Percentiles rank a stretch among this genome's conserved stretches.
Conservation (phyloP, 2,797 vertebrate genomes). For the Decapterus maruadsi region DNA sequence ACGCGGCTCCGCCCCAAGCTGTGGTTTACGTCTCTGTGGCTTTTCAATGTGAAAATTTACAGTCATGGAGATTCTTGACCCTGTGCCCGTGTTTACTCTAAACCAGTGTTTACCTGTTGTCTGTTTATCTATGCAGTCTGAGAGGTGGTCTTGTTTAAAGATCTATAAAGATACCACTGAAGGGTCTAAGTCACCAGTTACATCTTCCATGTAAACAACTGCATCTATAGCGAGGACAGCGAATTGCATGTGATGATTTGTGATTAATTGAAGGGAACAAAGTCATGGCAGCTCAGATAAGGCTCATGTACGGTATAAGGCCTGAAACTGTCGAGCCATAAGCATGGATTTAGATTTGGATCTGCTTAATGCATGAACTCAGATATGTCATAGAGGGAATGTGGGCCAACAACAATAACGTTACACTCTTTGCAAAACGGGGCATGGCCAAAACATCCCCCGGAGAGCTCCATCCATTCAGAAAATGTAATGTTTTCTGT, state of each 20-base stretch:
- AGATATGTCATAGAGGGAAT: conserved; percentile 53
- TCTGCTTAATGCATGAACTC: conserved; percentile 63
- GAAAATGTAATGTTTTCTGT: conserved; percentile 54
- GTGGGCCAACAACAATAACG: conserved; percentile 50
- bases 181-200: conserved; percentile 37
- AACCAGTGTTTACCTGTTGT: conserved; percentile 51
- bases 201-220: conserved; percentile 26
- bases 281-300: conserved; percentile 26
- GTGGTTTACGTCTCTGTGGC: conserved; percentile 24
- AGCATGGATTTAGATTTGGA: conserved; percentile 69
- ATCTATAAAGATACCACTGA: conserved; percentile 16
- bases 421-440: conserved; percentile 42
- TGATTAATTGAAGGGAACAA: conserved; percentile 12
- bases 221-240: not conserved
- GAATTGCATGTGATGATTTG: conserved; percentile 7
- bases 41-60: conserved; percentile 52
- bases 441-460: conserved; percentile 13
- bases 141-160: conserved; percentile 31
- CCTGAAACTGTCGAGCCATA: conserved; percentile 37
- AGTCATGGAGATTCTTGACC: conserved; percentile 25
- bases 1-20: conserved; percentile 28
- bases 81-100: conserved; percentile 49
- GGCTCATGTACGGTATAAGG: conserved; percentile 15
- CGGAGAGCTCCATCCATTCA: conserved; percentile 41
- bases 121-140: conserved; percentile 50